Evolutionary conservation across 2,113 vertebrate species (phyloP).

Genomic region (Parotia lawesii): DNA sequence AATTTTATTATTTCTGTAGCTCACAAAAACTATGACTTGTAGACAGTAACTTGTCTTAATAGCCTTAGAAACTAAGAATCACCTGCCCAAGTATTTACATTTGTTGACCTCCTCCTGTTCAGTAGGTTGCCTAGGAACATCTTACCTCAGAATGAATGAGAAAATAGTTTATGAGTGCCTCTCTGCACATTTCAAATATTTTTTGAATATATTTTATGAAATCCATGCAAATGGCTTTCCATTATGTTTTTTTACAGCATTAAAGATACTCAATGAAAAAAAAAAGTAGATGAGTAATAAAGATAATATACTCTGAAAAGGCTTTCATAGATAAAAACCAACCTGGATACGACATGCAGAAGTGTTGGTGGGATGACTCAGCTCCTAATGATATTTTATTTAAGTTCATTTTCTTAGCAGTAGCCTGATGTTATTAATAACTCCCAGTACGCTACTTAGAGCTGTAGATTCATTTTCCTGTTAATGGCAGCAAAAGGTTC

Average conservation of each 20-base stretch:
- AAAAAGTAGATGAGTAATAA: not conserved
- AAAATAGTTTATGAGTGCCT: not conserved
- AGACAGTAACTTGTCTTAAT: not conserved
- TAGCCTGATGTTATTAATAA: constrained; percentile 23
- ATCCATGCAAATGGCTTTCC: not conserved
- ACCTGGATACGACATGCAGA: not conserved
- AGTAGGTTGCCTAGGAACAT: not conserved
- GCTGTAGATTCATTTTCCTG: not conserved
- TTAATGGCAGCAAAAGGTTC: constrained; percentile 4
- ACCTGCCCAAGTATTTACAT: not conserved
- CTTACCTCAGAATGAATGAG: not conserved
- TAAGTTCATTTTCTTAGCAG: constrained; percentile 31
- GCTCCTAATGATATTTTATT: constrained; percentile 15
- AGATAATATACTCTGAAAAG: not conserved
- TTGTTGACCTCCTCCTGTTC: not conserved
- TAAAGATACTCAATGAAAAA: not conserved
- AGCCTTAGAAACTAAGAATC: not conserved
- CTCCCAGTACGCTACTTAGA: not conserved
- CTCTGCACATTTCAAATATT: not conserved
- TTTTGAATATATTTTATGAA: not conserved
- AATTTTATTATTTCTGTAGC: not conserved
- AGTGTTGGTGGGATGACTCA: not conserved
- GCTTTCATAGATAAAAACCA: not conserved
- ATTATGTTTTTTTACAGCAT: not conserved
- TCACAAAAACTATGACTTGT: not conserved